Conservation (phyloP, 2,888 invertebrate genomes). For the Epinotia nisella region DNA sequence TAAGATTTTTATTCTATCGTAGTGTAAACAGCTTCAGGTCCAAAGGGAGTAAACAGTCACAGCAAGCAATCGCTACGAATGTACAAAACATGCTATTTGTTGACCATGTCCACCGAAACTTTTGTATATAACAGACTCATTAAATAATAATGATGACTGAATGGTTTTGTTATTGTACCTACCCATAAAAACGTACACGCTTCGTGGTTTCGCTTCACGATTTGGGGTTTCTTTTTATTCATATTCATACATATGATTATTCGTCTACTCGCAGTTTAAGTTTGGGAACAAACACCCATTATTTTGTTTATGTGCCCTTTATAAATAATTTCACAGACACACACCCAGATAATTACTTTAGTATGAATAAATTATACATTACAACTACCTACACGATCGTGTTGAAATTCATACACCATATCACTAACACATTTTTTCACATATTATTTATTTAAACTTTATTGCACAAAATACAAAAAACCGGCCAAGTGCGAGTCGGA, state of each 20-base stretch:
- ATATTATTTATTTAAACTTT: no score
- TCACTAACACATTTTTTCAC: no score
- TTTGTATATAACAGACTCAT: slow-evolving; percentile 81
- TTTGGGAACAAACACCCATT: no score
- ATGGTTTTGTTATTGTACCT: slow-evolving; percentile 54
- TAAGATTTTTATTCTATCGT: background rate
- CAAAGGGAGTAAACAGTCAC: slow-evolving; percentile 18
- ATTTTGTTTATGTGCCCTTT: no score
- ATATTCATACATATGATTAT: background rate
- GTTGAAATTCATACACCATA: no score
- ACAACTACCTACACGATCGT: no score
- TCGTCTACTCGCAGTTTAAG: no score
- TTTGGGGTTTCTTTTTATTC: background rate
- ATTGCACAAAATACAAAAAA: no score
- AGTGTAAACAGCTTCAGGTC: slow-evolving; percentile 47
- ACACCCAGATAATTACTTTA: no score
- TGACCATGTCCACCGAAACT: slow-evolving; percentile 80
- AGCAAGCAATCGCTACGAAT: slow-evolving; percentile 46
- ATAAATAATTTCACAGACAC: no score
- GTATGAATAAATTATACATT: no score
- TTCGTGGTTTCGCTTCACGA: slow-evolving; percentile 6
- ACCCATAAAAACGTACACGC: slow-evolving; percentile 7
- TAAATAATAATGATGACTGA: slow-evolving; percentile 79
- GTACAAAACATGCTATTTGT: slow-evolving; percentile 57
- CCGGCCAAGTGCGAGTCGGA: no score